Conservation (phyloP, 2,113 vertebrate species). For the Corythaeola cristata region DNA sequence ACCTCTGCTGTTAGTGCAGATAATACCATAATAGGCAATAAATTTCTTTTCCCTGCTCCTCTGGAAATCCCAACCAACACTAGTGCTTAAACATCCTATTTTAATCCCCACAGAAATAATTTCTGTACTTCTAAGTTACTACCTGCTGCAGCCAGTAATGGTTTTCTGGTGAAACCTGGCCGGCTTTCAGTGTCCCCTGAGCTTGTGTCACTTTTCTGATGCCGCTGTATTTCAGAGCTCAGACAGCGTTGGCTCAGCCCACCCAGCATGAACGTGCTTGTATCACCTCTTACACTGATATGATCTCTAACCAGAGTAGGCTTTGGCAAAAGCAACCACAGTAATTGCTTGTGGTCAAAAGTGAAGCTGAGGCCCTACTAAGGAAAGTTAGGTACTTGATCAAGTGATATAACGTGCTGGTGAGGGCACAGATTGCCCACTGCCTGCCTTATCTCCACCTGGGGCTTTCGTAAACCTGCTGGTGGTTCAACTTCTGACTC, state of each 20-base stretch:
- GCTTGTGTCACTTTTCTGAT: background rate
- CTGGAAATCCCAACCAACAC: background rate
- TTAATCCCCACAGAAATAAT: background rate
- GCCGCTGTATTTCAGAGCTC: background rate
- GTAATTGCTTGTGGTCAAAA: background rate
- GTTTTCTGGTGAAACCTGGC: background rate
- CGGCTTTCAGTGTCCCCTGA: background rate
- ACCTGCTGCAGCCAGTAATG: background rate
- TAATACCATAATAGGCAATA: background rate
- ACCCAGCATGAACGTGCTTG: rapidly evolving
- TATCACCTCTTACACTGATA: background rate
- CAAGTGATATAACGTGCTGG: background rate
- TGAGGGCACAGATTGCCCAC: background rate
- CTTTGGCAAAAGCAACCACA: background rate
- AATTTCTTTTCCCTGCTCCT: background rate
- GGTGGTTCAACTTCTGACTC: background rate
- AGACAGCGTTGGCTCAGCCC: background rate
- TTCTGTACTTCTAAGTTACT: background rate
- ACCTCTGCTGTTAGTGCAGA: background rate
- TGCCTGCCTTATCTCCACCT: background rate
- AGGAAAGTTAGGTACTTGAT: background rate
- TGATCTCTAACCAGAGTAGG: background rate
- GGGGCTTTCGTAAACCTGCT: background rate
- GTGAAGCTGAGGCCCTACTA: background rate
- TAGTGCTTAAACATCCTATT: background rate